Evolutionary conservation across 2,113 vertebrate species (phyloP), one percentile per base, ranked within the genome.

Genomic region (Sterrhoptilus dennistouni): DNA sequence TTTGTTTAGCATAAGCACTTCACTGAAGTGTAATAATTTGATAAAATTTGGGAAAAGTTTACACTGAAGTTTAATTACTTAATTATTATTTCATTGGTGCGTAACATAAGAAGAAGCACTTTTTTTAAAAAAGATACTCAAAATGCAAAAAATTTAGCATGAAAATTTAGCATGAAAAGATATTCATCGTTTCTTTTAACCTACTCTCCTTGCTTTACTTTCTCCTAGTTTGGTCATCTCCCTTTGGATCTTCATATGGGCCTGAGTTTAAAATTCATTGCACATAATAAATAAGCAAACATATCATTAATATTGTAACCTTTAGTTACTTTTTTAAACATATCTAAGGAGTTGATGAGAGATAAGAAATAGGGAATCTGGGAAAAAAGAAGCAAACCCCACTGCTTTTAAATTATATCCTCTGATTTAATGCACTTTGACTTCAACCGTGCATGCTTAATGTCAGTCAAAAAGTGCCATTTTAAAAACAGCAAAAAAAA

Each of bases 1-100:
- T 96, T 97, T 96, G 70, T 96, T 97, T 96, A 95, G 64, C 75
- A 90, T 90, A 83, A 95, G 68, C 68, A 90, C 72, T 87, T 85
- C 56, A 66, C 94, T 96, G 82, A 94, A 95, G 68, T 89, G 52
- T 90, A 94, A 94, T 92, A 35, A 82, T 96, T 95, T 92, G 87
- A 86, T 94, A 96, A 88, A 93, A 95, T 91, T 95, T 95, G 69
- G 74, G 40, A 83, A 90, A 91, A 92, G 74, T 94, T 47, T 63
- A 38, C 15, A 40, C 93, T 91, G 80, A 93, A 74, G 77, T 95
- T 94, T 93, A 95, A 96, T 97, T 93, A 78, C 57, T 59, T 78
- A 66, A 70, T 74, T 59, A 96, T 86, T 93, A 69, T 65, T 83
- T 68, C 94, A 68, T 36, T 92, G 64, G 12, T 59, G n/a, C 40